phyloP scores from a whole-genome alignment of 2,888 invertebrate genomes.

The Ypsolopha scabrella region DNA sequence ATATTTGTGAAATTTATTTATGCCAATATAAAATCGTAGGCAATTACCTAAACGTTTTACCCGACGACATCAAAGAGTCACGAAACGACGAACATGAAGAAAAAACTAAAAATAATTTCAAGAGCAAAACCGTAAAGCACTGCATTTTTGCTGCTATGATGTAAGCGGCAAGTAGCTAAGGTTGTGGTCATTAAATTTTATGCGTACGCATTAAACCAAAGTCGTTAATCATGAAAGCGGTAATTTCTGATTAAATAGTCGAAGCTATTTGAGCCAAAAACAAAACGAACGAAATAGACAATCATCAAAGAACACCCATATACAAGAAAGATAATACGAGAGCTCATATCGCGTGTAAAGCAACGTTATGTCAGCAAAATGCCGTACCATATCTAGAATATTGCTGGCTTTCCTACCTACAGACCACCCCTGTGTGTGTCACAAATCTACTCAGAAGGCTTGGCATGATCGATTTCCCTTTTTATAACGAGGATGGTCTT shows the following conservation, averaged over 20 bases:
- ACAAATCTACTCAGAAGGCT: neutral
- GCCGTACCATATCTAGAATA: neutral
- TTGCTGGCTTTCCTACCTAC: neutral
- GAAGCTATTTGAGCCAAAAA: too few species aligned
- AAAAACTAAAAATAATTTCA: slow-evolving; percentile 19
- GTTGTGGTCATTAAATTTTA: too few species aligned
- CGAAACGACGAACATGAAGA: neutral
- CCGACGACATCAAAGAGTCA: neutral
- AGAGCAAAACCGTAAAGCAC: slow-evolving; percentile 16
- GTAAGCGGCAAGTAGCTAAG: slow-evolving; percentile 16
- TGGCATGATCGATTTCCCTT: neutral
- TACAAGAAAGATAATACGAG: too few species aligned
- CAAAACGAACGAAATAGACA: too few species aligned
- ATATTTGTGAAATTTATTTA: too few species aligned
- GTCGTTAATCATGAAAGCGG: too few species aligned
- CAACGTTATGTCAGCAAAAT: neutral
- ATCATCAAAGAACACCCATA: too few species aligned
- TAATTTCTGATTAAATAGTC: neutral
- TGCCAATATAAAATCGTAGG: neutral
- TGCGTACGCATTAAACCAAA: too few species aligned
- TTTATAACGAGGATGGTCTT: slow-evolving; percentile 20
- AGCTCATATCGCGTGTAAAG: neutral
- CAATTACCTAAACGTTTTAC: neutral
- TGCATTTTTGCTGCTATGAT: slow-evolving; percentile 25
- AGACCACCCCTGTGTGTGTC: too few species aligned